These are phyloP conservation scores for Silurus glanis DNA, from an alignment of 2,113 vertebrate species.

Conservation along the genomic window DNA sequence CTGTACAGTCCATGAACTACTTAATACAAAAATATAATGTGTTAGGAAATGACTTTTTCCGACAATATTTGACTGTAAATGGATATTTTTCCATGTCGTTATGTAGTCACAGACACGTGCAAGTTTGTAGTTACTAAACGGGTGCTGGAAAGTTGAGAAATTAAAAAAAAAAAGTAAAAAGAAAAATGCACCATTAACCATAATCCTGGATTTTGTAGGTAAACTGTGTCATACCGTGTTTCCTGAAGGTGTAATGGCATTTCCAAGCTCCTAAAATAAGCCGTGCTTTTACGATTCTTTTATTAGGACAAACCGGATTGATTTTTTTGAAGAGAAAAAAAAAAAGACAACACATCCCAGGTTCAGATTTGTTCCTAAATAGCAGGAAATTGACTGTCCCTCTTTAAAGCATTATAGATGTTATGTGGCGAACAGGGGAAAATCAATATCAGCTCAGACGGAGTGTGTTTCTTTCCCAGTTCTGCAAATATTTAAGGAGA, in stretches of 20 bases:
- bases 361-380: slow-evolving; percentile 15
- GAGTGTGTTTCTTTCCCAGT: neutral
- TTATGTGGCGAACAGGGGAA: slow-evolving; percentile 3
- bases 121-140: neutral
- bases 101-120: neutral
- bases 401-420: slow-evolving; percentile 34
- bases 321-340: neutral
- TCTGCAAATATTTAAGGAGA: neutral
- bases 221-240: neutral
- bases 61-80: neutral
- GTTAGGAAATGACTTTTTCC: neutral
- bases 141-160: neutral
- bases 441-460: slow-evolving; percentile 29
- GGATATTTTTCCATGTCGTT: slow-evolving; percentile 1
- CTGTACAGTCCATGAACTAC: neutral
- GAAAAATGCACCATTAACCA: neutral
- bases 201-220: neutral
- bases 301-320: slow-evolving; percentile 15
- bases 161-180: neutral
- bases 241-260: slow-evolving; percentile 13
- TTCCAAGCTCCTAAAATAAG: slow-evolving; percentile 2
- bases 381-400: slow-evolving; percentile 16
- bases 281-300: slow-evolving; percentile 5
- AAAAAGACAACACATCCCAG: neutral
- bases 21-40: neutral